phyloP scores from a whole-genome alignment of 2,888 invertebrate species.

The Drosophila mayaguana region DNA sequence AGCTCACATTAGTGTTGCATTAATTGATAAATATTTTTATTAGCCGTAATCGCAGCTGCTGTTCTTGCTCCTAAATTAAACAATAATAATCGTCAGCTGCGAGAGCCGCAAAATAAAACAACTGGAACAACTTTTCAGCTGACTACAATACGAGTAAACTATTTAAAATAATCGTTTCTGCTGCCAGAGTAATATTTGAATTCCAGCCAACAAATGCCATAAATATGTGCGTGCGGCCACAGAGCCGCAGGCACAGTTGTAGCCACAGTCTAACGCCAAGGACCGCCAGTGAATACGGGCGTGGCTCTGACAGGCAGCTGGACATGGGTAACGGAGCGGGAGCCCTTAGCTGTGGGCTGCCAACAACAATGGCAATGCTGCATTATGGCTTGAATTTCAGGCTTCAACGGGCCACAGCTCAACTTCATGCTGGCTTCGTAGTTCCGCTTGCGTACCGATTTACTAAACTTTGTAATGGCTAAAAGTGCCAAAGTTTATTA shows the following conservation, averaged over 20 bases:
- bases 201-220: constrained; percentile 56
- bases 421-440: constrained; percentile 38
- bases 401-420: constrained; percentile 57
- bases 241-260: constrained; percentile 19
- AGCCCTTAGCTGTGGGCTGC: constrained; percentile 29
- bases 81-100: constrained; percentile 51
- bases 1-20: constrained; percentile 28
- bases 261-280: constrained; percentile 39
- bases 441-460: constrained; percentile 42
- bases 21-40: constrained; percentile 67
- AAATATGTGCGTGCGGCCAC: constrained; percentile 41
- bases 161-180: constrained; percentile 1
- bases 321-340: constrained; percentile 4
- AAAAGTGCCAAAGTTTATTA: constrained; percentile 79
- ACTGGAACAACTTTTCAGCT: not conserved
- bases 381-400: constrained; percentile 74
- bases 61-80: constrained; percentile 39
- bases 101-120: constrained; percentile 36
- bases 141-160: constrained; percentile 6
- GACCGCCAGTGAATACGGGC: constrained; percentile 25
- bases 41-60: constrained; percentile 22
- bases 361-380: constrained; percentile 63
- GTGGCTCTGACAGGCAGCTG: constrained; percentile 64
- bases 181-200: constrained; percentile 35
- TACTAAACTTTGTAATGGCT: constrained; percentile 52